phyloP scores from a whole-genome alignment of 2,888 invertebrate genomes.

The Mesoligia furuncula region DNA sequence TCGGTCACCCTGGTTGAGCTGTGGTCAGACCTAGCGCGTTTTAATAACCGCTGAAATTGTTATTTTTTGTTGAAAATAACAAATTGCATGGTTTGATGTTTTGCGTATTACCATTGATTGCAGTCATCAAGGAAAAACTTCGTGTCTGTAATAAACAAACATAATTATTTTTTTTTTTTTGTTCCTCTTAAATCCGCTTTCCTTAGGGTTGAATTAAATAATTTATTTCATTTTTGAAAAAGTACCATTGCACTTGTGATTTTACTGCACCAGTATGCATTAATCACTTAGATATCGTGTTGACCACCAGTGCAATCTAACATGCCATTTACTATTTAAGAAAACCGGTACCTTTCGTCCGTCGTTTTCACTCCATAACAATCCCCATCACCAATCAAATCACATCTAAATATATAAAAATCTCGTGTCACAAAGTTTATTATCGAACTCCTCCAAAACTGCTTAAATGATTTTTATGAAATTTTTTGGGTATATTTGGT shows the following conservation, averaged over 20 bases:
- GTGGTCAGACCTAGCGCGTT: conserved; percentile 45
- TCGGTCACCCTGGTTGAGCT: conserved; percentile 58
- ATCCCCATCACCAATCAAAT: no score
- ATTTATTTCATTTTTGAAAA: neutral
- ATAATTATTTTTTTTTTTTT: neutral
- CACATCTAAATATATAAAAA: no score
- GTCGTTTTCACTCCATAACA: no score
- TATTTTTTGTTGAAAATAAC: neutral
- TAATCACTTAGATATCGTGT: neutral
- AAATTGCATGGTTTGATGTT: neutral
- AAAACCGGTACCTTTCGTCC: no score
- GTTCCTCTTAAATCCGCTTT: neutral
- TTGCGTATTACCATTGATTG: neutral
- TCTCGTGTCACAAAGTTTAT: no score
- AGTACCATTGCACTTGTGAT: neutral
- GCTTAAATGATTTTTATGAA: no score
- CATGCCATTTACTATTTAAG: neutral
- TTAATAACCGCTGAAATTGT: neutral
- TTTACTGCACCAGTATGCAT: neutral
- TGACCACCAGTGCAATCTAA: neutral
- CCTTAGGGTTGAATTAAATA: neutral
- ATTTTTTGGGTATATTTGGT: no score
- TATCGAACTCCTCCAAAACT: no score
- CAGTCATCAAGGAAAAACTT: neutral
- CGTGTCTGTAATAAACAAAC: neutral